A percentile compares a stretch with the other conserved stretches of the same genome.
These are phyloP conservation scores for Pollicipes pollicipes DNA, from an alignment of 1,140 invertebrate genomes.

Conservation along the genomic window DNA sequence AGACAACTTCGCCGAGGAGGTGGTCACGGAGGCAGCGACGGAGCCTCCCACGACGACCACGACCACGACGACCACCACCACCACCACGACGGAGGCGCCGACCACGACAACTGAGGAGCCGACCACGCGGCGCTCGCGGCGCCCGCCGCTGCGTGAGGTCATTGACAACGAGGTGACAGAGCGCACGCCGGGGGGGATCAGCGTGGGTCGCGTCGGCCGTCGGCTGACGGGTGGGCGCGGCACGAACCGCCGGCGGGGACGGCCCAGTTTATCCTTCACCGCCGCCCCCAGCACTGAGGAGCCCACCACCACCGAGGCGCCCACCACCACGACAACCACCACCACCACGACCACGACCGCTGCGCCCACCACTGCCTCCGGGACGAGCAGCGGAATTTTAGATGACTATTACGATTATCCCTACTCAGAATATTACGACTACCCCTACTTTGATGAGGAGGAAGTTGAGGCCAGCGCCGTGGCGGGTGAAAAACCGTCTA, in stretches of 20 bases:
- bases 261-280: neutral
- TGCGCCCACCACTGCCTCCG: neutral
- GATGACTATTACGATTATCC: neutral
- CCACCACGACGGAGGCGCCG: neutral
- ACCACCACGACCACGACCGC: neutral
- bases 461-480: neutral
- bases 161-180: neutral
- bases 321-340: neutral
- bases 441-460: neutral
- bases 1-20: neutral
- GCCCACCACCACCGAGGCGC: neutral
- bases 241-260: neutral
- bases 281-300: neutral
- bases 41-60: neutral
- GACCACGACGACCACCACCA: neutral
- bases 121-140: neutral
- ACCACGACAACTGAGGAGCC: too few relatives aligned
- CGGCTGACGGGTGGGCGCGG: neutral
- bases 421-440: neutral
- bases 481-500: neutral
- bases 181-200: neutral
- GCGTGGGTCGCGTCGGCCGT: too few relatives aligned
- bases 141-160: neutral
- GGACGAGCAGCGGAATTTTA: neutral
- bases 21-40: neutral